Percentiles rank a stretch among this genome's conserved stretches.
Evolutionary conservation across 2,888 invertebrate species (phyloP).

Genomic region (Cephus nigrinus): DNA sequence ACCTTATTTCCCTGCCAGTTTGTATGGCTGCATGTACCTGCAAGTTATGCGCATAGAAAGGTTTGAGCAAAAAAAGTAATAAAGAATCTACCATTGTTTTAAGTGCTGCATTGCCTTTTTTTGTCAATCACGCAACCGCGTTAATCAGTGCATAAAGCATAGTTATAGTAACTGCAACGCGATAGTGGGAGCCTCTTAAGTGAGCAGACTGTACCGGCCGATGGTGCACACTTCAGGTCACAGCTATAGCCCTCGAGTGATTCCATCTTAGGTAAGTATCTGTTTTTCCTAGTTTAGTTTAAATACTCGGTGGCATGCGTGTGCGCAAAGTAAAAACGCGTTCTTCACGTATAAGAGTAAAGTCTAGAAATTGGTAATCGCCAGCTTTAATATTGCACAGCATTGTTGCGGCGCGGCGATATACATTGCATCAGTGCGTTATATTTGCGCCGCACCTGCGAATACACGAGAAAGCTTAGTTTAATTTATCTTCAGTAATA

Average conservation of each 20-base stretch:
- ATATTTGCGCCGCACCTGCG: neutral
- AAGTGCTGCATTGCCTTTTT: too few species aligned
- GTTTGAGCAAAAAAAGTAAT: too few species aligned
- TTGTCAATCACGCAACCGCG: too few species aligned
- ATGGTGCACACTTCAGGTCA: neutral
- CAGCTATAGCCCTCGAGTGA: neutral
- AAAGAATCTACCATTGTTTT: too few species aligned
- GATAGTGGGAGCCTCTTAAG: too few species aligned
- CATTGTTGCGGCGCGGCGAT: neutral
- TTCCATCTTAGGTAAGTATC: neutral
- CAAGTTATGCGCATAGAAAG: too few species aligned
- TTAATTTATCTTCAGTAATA: neutral
- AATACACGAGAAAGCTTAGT: neutral
- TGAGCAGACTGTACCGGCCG: neutral
- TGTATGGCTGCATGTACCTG: too few species aligned
- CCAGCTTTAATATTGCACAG: neutral
- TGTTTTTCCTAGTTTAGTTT: neutral
- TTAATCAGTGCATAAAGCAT: too few species aligned
- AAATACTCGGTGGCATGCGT: too few species aligned
- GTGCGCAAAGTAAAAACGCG: neutral
- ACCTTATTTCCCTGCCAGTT: too few species aligned
- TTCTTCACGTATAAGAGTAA: neutral
- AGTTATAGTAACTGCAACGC: too few species aligned
- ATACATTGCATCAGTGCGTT: neutral
- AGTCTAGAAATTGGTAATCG: neutral